These are phyloP conservation scores for Podarcis raffonei DNA, from an alignment of 2,113 vertebrate species.

Conservation along the genomic window DNA sequence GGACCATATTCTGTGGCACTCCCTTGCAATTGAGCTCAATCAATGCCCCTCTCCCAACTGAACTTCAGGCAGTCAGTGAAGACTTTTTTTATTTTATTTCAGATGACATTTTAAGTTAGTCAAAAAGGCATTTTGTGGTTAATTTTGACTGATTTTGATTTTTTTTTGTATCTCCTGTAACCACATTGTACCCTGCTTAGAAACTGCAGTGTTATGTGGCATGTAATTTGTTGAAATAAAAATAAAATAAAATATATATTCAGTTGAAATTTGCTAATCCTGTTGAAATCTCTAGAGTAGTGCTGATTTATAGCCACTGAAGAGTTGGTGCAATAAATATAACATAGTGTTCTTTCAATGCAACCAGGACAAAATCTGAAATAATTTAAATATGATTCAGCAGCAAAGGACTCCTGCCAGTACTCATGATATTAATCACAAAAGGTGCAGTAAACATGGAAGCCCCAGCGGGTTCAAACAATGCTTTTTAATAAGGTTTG, in stretches of 20 bases:
- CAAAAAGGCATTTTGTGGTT: too few species aligned
- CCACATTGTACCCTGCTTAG: too few species aligned
- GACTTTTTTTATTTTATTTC: too few species aligned
- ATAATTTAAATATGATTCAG: conserved; percentile 9
- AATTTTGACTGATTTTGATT: too few species aligned
- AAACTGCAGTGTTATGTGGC: too few species aligned
- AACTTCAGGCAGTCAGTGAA: too few species aligned
- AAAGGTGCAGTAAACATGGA: background rate
- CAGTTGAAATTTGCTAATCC: background rate
- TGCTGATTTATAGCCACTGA: background rate
- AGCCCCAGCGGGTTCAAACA: background rate
- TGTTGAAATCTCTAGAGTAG: background rate
- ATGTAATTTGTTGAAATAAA: too few species aligned
- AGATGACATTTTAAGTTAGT: too few species aligned
- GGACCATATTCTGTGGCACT: too few species aligned
- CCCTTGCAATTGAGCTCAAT: too few species aligned
- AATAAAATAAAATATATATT: background rate
- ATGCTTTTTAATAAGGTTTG: background rate
- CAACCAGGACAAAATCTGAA: background rate
- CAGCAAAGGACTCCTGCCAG: background rate
- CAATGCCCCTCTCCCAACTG: too few species aligned
- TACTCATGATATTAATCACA: background rate
- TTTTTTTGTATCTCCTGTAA: too few species aligned
- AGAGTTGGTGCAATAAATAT: background rate
- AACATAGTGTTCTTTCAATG: background rate